phyloP scores from a whole-genome alignment of 2,797 vertebrate species.

The Columba guinea region DNA sequence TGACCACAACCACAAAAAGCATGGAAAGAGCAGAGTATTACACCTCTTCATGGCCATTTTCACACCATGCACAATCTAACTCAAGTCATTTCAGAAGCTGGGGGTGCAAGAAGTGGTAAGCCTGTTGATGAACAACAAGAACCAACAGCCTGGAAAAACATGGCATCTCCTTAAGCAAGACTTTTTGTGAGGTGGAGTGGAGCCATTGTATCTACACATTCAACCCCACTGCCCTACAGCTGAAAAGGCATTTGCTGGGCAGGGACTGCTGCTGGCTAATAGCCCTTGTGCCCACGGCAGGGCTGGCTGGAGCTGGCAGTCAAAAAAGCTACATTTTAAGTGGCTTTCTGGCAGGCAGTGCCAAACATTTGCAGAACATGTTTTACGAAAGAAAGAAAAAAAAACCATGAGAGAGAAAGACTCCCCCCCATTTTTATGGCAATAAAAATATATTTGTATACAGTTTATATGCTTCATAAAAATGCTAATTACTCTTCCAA shows the following conservation, averaged over 20 bases:
- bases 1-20: not conserved
- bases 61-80: not conserved
- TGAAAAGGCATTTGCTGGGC: constrained; percentile 44
- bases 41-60: not conserved
- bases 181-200: not conserved
- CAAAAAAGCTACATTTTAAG: constrained; percentile 64
- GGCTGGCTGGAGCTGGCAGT: constrained; percentile 37
- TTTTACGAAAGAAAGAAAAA: constrained; percentile 42
- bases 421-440: constrained; percentile 11
- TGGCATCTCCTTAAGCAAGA: not conserved
- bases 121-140: not conserved
- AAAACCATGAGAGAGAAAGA: not conserved
- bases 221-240: not conserved
- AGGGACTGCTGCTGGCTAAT: not conserved
- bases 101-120: not conserved
- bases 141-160: not conserved
- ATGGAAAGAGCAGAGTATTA: not conserved
- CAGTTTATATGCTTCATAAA: constrained; percentile 72
- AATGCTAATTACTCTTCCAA: constrained; percentile 67
- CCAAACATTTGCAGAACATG: constrained; percentile 65
- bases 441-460: constrained; percentile 67
- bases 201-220: not conserved
- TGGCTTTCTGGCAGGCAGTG: constrained; percentile 54
- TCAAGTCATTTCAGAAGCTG: not conserved
- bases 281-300: not conserved